Evolutionary conservation across 2,888 invertebrate species (phyloP).

Genomic region (Lasioglossum villosulum): DNA sequence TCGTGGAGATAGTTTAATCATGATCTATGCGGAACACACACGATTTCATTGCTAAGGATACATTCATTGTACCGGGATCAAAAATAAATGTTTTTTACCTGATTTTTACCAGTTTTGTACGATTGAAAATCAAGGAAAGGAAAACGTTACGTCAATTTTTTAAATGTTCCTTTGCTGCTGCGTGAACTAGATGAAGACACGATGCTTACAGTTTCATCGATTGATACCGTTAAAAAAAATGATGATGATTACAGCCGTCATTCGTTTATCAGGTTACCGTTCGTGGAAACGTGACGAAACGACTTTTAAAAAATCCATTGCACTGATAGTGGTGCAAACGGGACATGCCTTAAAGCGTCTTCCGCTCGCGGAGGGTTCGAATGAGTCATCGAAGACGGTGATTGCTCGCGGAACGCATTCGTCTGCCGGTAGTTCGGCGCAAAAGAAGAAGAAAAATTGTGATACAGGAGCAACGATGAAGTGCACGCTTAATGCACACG

Average conservation of each 20-base stretch:
- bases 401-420: background rate
- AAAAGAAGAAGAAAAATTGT: background rate
- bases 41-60: conserved; percentile 15
- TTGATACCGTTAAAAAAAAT: no score
- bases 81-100: no score
- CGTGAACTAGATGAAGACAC: no score
- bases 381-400: background rate
- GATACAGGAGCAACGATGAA: conserved; percentile 50
- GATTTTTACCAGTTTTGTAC: background rate
- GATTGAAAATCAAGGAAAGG: background rate
- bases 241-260: no score
- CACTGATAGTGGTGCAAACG: background rate
- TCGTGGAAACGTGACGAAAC: background rate
- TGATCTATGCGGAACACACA: conserved; percentile 35
- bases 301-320: background rate
- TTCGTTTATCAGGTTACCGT: no score
- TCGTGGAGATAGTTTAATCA: conserved; percentile 26
- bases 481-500: conserved; percentile 56
- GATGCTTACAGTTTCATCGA: no score
- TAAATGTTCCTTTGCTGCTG: no score
- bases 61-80: background rate
- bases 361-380: background rate
- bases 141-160: no score
- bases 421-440: background rate
- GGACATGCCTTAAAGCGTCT: background rate